These are phyloP conservation scores for Myotis daubentonii DNA, from an alignment of 2,797 vertebrate species.

Conservation along the genomic window DNA sequence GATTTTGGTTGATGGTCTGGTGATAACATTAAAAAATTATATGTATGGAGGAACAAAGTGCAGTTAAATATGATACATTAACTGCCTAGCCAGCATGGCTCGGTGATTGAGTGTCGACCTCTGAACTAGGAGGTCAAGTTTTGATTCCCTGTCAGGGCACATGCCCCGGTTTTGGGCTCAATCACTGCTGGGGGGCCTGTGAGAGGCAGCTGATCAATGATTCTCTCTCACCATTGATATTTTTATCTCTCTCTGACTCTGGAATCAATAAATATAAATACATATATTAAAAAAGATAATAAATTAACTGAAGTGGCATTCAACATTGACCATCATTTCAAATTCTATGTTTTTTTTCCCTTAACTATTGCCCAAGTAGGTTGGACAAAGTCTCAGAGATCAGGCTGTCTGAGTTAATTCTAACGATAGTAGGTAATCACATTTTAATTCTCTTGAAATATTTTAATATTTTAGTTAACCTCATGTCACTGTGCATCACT, in stretches of 20 bases:
- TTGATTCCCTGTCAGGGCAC: too few species aligned
- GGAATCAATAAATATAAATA: too few species aligned
- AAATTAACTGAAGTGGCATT: background rate
- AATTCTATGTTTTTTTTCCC: background rate
- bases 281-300: background rate
- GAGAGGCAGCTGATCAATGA: too few species aligned
- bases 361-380: background rate
- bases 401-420: background rate
- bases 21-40: background rate
- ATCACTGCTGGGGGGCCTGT: too few species aligned
- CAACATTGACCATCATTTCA: background rate
- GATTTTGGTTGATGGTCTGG: background rate
- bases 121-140: too few species aligned
- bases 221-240: too few species aligned
- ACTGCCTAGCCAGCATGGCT: too few species aligned
- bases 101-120: too few species aligned
- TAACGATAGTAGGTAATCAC: rapidly evolving
- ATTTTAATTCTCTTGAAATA: background rate
- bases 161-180: too few species aligned
- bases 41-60: background rate
- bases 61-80: background rate
- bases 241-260: too few species aligned
- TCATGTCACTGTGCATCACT: background rate
- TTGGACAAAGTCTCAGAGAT: background rate
- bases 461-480: background rate